Evolutionary conservation across 2,888 invertebrate species (phyloP).

Genomic region (Kryphioiulus occultus): DNA sequence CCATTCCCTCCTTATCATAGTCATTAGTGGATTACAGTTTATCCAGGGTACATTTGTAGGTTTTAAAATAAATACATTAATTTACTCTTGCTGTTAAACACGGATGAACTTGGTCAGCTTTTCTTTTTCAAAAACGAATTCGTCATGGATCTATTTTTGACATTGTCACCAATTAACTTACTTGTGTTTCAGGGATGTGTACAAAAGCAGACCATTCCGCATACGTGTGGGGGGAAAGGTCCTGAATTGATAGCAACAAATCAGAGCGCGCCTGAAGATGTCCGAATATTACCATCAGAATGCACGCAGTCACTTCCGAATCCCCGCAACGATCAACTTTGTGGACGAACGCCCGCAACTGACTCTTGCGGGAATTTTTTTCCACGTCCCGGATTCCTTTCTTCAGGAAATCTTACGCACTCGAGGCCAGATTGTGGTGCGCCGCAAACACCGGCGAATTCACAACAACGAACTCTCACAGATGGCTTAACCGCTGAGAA

Average conservation of each 20-base stretch:
- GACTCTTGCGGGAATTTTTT: background rate
- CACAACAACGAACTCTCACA: background rate
- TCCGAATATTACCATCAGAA: background rate
- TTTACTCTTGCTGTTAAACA: too few relatives aligned
- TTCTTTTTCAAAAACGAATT: too few relatives aligned
- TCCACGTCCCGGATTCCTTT: background rate
- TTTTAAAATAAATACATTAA: too few relatives aligned
- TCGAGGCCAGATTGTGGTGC: background rate
- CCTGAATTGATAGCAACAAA: background rate
- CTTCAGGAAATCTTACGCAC: background rate
- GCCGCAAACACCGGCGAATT: background rate
- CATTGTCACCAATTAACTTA: too few relatives aligned
- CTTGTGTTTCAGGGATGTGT: conserved; percentile 39
- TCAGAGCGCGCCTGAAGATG: background rate
- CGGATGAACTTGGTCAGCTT: too few relatives aligned
- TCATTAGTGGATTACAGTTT: too few relatives aligned
- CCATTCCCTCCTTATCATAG: too few relatives aligned
- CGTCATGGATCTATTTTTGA: too few relatives aligned
- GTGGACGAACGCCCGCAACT: background rate
- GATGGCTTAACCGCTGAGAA: background rate
- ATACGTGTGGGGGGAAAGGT: conserved; percentile 41
- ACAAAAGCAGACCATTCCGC: conserved; percentile 27
- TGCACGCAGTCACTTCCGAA: background rate
- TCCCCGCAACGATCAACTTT: background rate
- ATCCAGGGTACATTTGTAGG: too few relatives aligned